Base-by-base conservation (phyloP, 2,888 invertebrate genomes). In the Ormyrus nitidulus region DNA sequence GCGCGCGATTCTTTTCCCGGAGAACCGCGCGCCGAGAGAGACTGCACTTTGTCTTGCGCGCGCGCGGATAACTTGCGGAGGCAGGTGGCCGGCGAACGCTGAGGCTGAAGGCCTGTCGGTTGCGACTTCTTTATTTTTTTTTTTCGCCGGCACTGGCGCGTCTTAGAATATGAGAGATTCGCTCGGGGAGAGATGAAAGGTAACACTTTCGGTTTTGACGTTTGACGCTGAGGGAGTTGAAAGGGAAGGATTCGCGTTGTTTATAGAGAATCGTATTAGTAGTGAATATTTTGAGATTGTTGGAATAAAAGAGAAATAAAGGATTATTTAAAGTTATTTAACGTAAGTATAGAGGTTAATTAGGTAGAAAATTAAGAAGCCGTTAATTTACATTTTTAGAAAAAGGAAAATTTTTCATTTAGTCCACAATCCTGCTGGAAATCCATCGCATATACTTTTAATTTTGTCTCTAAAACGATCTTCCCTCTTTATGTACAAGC, bases 1-100 rank as follows among this genome's bases (percentile, higher is more conserved):
- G 1, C 0, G 19, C 34, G 34, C 62, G 34, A 61, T 71, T 77
- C 62, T 64, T 66, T 61, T 46, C 46, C 6, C 11, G 9, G 64
- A 46, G 59, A 10, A 79, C 73, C 73, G 79, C 62, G 51, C 65
- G 61, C 56, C 19, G 19, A 19, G 19, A 49, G 34, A 51, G 19
- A 59, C 77, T 79, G 73, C 49, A 74, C 73, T 79, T 69, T 73
- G 62, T 74, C 62, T 56, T 56, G 56, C 49, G 64, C 8, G 64
- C 8, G 61, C 48, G 58, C 13, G 34, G 34, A 34, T 34, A 74
- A 51, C n/a, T 69, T 69, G 34, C 34, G 34, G 73, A 62, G 68
- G 79, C 79, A 79, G 79, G 79, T 79, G 79, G 66, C 58, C 73
- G 10, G 53, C 62, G 61, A 61, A 76, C 19, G 51, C 59, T 13